Evolutionary conservation across 2,888 invertebrate species (phyloP), one percentile per base, ranked within the genome.

Genomic region (Cactoblastis cactorum): DNA sequence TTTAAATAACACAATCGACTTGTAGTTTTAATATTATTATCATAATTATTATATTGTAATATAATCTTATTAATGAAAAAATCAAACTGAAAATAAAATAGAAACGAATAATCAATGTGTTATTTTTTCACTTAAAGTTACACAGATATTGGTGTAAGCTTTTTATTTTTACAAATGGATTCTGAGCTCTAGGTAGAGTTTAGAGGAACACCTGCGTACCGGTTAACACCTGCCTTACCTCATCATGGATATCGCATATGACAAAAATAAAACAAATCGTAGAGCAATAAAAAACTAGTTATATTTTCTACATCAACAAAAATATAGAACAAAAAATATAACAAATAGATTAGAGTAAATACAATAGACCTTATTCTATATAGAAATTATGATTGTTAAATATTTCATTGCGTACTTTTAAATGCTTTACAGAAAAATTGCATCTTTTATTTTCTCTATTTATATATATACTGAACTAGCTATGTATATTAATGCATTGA

Each of bases 11-110:
- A 87, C 89, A 83, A 84, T 82, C 86, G 83, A 87, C 87, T 86
- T 87, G 82, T 89, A 89, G 88, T 86, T 85, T 84, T 87, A 82
- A 81, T 86, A 84, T 87, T 86, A 89, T 89, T 89, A 88, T 86
- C 84, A 86, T 87, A 87, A 88, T 84, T 84, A 80, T 79, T 81
- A 84, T 89, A 89, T 88, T 89, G 89, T 89, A 89, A 87, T 87
- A 89, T 89, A 89, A 89, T 89, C 89, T 86, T 88, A 89, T 88
- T 89, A 87, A 88, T 86, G 84, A 89, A 87, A 83, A 86, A 89
- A 87, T 87, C 84, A 87, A 89, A 86, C 84, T 79, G 85, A 84
- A 83, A 89, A 83, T 83, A 77, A 85, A 80, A 88, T 87, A 86
- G 86, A 87, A 85, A 81, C 71, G 74, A 85, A 80, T 34, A 18